Evolutionary conservation across 2,113 vertebrate genomes (phyloP), one percentile per base, ranked within the genome.

Genomic region (Saimiri boliviensis): DNA sequence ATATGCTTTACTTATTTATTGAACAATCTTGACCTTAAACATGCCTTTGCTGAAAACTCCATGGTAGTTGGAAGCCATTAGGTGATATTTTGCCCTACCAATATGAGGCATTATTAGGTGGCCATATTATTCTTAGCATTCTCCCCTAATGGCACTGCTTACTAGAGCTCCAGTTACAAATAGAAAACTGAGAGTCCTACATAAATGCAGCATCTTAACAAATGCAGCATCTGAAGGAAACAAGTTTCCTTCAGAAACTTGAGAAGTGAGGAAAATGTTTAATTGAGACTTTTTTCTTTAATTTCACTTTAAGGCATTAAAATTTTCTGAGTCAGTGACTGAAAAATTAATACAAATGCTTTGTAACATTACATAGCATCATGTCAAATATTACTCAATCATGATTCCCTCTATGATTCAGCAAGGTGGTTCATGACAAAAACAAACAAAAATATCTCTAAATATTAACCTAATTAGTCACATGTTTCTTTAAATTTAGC

Each of bases 381-480:
- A 25, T 30, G 17, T 85, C 49, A 95, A 93, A 93, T 56, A 76
- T 86, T 88, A 21, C 42, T 93, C 63, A 11, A 17, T 86, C 95
- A 77, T 71, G 12, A 71, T 84, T 94, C 84, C 49, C n/a, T 60
- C 14, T 37, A 35, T 40, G 21, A 35, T 87, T 90, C 71, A 73
- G 56, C 7, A 63, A 76, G 21, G 25, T 56, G 37, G 37, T 40
- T 92, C 32, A 37, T 77, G 5, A 1, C 13, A 16, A 84, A 74
- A 91, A 14, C 7, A 47, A 76, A 73, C 40, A 30, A 73, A 80
- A 82, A 70, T 68, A 13, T 10, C 21, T 70, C 5, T 73, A 93
- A 71, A 60, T 58, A 90, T 40, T 42, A 90, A 74, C 8, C 45
- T 52, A 56, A 30, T 19, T 70, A 68, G 77, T n/a, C 47, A 84